Percentiles rank a stretch among this genome's conserved stretches.
Evolutionary conservation across 2,888 invertebrate species (phyloP).

Genomic region (Heteromyza rotundicornis): DNA sequence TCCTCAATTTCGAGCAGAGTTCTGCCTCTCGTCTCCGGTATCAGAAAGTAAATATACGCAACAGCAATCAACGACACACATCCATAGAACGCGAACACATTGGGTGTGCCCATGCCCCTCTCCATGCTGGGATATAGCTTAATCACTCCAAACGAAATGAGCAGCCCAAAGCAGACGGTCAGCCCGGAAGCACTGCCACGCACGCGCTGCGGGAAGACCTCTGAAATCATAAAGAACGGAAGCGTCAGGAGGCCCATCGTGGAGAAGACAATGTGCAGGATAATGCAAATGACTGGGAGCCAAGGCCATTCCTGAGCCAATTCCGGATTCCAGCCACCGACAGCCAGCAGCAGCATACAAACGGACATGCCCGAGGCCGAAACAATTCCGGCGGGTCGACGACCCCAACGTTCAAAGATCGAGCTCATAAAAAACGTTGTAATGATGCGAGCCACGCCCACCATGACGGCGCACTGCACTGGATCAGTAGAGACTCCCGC

Average conservation of each 20-base stretch:
- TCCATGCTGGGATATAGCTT: conserved; percentile 73
- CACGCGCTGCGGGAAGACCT: conserved; percentile 70
- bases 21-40: conserved; percentile 76
- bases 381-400: conserved; percentile 69
- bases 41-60: conserved; percentile 67
- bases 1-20: conserved; percentile 74
- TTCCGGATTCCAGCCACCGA: conserved; percentile 62
- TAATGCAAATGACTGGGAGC: conserved; percentile 53
- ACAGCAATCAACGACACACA: conserved; percentile 69
- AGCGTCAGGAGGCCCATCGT: conserved; percentile 67
- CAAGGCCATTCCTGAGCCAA: conserved; percentile 42
- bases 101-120: conserved; percentile 65
- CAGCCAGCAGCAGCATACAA: conserved; percentile 68
- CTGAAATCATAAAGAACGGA: conserved; percentile 79
- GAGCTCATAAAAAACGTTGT: conserved; percentile 71
- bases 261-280: conserved; percentile 64
- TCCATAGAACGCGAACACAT: conserved; percentile 72
- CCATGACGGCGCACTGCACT: conserved; percentile 71
- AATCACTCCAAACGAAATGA: conserved; percentile 71
- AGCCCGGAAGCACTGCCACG: conserved; percentile 74
- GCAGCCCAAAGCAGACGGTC: conserved; percentile 69
- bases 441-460: conserved; percentile 70
- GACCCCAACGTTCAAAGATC: conserved; percentile 68
- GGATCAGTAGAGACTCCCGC: conserved; percentile 70
- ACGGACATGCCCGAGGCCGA: conserved; percentile 71